A percentile compares a stretch with the other conserved stretches of the same genome.
Evolutionary conservation across 2,113 vertebrate species (phyloP).

Genomic region (Xerus inauris): DNA sequence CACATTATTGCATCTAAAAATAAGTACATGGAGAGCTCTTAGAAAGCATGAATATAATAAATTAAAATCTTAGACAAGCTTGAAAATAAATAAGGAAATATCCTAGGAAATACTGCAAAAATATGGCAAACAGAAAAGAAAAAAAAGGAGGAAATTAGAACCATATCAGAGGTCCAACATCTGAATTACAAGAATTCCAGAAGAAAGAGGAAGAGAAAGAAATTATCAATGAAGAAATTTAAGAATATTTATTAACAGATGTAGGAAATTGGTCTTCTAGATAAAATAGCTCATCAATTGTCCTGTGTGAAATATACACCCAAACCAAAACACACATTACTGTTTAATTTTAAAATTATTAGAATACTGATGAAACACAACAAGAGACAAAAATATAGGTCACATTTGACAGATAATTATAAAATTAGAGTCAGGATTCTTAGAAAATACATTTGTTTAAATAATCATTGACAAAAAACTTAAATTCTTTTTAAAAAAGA

Average conservation of each 20-base stretch:
- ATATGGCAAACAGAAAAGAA: background rate
- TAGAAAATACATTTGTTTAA: background rate
- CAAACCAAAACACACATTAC: background rate
- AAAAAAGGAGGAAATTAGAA: background rate
- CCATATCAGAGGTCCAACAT: background rate
- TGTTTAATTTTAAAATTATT: constrained; percentile 27
- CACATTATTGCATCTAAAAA: background rate
- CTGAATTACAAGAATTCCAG: background rate
- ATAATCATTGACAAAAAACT: background rate
- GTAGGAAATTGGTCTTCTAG: background rate
- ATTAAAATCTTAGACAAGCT: background rate
- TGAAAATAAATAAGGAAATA: background rate
- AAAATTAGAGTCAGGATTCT: background rate
- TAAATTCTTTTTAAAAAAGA: background rate
- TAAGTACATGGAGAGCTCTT: background rate
- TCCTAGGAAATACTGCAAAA: background rate
- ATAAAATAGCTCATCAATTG: background rate
- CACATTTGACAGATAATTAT: background rate
- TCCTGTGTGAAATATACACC: background rate
- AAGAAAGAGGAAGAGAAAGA: background rate
- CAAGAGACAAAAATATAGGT: background rate
- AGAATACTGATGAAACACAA: background rate
- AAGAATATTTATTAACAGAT: background rate
- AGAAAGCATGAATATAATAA: background rate
- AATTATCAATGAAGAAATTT: background rate